A percentile compares a stretch with the other conserved stretches of the same genome.
phyloP scores from a whole-genome alignment of 2,888 invertebrate species.

The Philhelius pedissequus region DNA sequence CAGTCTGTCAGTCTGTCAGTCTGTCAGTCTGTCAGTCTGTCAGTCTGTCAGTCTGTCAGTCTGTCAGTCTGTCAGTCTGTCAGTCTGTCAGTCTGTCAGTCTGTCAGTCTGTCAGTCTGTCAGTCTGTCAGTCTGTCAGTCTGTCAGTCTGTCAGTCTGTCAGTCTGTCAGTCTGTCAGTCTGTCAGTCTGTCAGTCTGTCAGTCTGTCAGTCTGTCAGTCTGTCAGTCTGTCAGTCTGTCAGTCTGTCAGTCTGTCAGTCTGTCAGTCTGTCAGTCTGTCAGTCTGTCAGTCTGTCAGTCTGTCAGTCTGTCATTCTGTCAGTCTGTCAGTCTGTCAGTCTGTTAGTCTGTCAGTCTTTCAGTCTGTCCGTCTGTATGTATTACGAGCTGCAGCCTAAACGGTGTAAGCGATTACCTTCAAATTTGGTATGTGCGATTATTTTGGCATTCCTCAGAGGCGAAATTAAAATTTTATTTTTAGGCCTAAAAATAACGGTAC shows the following conservation, averaged over 20 bases:
- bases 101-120: constrained; percentile 13
- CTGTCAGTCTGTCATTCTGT: no score
- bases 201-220: constrained; percentile 19
- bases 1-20: constrained; percentile 13
- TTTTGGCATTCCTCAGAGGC: no score
- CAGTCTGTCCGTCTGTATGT: no score
- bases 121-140: constrained; percentile 13
- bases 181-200: constrained; percentile 19
- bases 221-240: constrained; percentile 18
- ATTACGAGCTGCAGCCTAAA: no score
- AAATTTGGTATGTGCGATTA: no score
- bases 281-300: no score
- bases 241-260: constrained; percentile 19
- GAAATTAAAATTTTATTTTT: no score
- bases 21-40: constrained; percentile 15
- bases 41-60: constrained; percentile 13
- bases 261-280: constrained; percentile 16
- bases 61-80: constrained; percentile 15
- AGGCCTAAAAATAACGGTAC: no score
- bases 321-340: no score
- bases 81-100: constrained; percentile 9
- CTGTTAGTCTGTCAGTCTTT: no score
- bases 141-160: constrained; percentile 15
- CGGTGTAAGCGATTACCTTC: no score
- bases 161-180: constrained; percentile 13